phyloP scores from a whole-genome alignment of 1,140 invertebrate species.

The Eufriesea mexicana region DNA sequence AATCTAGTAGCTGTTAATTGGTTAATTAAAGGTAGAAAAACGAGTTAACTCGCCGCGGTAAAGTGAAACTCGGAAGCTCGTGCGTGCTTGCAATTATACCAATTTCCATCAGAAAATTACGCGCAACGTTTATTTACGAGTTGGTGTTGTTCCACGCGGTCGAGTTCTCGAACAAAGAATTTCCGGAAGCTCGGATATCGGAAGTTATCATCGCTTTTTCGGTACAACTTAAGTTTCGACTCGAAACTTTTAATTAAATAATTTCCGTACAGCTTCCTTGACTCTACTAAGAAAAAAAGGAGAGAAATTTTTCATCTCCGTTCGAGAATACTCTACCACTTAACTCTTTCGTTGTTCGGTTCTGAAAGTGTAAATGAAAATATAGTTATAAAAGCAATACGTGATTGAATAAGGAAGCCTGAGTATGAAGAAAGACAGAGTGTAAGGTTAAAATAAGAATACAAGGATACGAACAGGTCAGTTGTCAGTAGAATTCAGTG shows the following conservation, averaged over 20 bases:
- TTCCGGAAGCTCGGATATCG: neutral
- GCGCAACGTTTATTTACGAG: neutral
- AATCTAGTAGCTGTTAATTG: neutral
- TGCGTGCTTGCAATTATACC: neutral
- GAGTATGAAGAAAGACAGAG: too few species aligned
- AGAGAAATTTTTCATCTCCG: too few species aligned
- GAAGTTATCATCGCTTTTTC: neutral
- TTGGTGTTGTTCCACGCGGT: neutral
- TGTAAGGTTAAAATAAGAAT: too few species aligned
- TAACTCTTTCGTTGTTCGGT: too few species aligned
- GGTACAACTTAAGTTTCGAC: neutral
- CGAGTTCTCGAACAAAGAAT: neutral
- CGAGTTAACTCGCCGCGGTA: neutral
- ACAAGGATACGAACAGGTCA: too few species aligned
- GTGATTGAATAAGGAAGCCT: too few species aligned
- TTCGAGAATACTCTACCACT: too few species aligned
- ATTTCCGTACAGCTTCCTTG: neutral
- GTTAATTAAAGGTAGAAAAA: neutral
- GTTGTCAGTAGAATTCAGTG: too few species aligned
- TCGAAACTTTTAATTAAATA: conserved; percentile 22
- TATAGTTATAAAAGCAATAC: too few species aligned
- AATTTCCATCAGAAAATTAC: neutral
- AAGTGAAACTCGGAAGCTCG: neutral
- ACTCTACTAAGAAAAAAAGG: too few species aligned
- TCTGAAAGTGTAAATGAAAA: too few species aligned